A percentile compares a stretch with the other conserved stretches of the same genome.
Conservation (phyloP, 2,888 invertebrate species). For the Polia nebulosa region DNA sequence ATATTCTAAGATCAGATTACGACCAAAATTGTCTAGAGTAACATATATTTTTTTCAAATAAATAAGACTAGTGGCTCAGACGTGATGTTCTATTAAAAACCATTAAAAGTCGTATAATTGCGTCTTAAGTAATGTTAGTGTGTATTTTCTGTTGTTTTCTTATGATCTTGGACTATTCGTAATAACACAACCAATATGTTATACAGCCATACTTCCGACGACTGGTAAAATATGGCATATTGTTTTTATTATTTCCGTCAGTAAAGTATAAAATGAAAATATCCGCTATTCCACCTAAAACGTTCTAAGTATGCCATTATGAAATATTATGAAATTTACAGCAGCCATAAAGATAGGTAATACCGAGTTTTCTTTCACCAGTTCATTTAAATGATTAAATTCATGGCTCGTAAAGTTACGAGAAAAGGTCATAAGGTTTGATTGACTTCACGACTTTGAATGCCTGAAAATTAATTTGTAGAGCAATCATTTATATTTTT, state of each 20-base stretch:
- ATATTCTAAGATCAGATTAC: too few relatives aligned
- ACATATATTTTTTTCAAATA: too few relatives aligned
- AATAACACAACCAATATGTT: too few relatives aligned
- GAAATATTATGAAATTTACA: slow-evolving; percentile 53
- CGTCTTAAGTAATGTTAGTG: too few relatives aligned
- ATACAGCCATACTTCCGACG: neutral
- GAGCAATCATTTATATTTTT: neutral
- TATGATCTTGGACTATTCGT: too few relatives aligned
- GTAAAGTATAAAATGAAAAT: slow-evolving; percentile 1
- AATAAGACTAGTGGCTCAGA: too few relatives aligned
- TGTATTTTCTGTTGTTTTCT: too few relatives aligned
- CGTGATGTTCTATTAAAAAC: too few relatives aligned
- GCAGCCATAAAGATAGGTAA: slow-evolving; percentile 48
- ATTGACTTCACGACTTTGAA: slow-evolving; percentile 15
- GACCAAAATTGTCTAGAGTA: too few relatives aligned
- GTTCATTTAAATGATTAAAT: slow-evolving; percentile 57
- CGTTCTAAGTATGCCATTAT: slow-evolving; percentile 15
- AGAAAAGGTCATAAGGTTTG: slow-evolving; percentile 18
- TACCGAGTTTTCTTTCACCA: slow-evolving; percentile 42
- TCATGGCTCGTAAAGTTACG: slow-evolving; percentile 51
- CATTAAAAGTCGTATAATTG: too few relatives aligned
- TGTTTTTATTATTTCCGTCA: slow-evolving; percentile 4
- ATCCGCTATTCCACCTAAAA: slow-evolving; percentile 1
- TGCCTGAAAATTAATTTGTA: slow-evolving; percentile 21
- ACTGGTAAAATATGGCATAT: neutral